Percentiles rank a stretch among this genome's conserved stretches.
Evolutionary conservation across 2,888 invertebrate genomes (phyloP).

Genomic region (Drosophila ezoana): DNA sequence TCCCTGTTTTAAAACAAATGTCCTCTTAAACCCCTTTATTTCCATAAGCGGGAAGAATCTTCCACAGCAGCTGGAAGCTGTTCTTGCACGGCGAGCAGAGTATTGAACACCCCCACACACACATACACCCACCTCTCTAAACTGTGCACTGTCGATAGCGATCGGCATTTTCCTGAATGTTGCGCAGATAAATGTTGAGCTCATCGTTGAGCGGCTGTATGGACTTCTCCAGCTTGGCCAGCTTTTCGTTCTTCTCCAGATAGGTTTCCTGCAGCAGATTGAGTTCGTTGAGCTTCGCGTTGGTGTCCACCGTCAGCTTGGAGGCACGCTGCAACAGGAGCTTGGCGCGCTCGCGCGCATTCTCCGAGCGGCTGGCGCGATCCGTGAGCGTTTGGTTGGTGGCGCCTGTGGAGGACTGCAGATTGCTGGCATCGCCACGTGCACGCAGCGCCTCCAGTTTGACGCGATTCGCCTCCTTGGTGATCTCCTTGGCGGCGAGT

Average conservation of each 20-base stretch:
- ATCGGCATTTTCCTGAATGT: conserved; percentile 87
- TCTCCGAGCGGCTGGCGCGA: conserved; percentile 91
- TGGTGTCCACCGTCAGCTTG: conserved; percentile 92
- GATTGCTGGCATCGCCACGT: conserved; percentile 87
- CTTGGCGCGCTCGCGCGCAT: conserved; percentile 92
- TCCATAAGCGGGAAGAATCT: too few relatives aligned
- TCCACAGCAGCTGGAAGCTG: too few relatives aligned
- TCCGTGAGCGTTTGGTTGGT: conserved; percentile 90
- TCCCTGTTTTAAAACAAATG: too few relatives aligned
- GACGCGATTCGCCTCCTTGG: conserved; percentile 90
- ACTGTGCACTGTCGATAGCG: conserved; percentile 87
- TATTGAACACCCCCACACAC: not conserved
- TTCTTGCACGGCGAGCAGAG: not conserved
- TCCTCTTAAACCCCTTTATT: too few relatives aligned
- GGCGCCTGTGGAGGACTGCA: conserved; percentile 87
- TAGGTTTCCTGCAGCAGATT: conserved; percentile 87
- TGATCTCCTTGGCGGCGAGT: conserved; percentile 92
- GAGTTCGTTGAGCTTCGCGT: conserved; percentile 90
- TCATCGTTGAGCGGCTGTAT: conserved; percentile 87
- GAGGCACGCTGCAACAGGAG: conserved; percentile 92
- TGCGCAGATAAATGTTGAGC: conserved; percentile 87
- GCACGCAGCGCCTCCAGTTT: conserved; percentile 90
- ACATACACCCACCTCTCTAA: conserved; percentile 27
- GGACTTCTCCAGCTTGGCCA: conserved; percentile 87
- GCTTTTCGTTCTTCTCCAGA: conserved; percentile 86